Evolutionary conservation across 2,113 vertebrate species (phyloP), one percentile per base, ranked within the genome.

Genomic region (Python bivittatus): DNA sequence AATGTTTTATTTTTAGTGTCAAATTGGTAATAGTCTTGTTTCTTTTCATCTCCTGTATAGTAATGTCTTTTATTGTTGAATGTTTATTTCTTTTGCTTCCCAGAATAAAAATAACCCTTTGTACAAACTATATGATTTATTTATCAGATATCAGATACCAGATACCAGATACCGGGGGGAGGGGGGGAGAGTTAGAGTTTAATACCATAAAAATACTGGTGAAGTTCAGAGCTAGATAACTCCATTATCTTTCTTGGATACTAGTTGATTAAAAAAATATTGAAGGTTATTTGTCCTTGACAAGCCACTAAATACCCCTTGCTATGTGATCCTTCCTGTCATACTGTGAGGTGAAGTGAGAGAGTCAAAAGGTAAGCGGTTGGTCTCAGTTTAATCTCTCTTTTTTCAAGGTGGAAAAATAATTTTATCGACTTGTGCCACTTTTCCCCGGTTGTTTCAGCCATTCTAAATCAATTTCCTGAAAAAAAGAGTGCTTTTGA

Each of bases 21-120:
- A 86, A 91, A 91, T 54, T 91, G 25, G 86, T 68, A 53, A 86
- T 54, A 91, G 60, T 60, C 84, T 61, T 52, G 7, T 68, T 91
- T 86, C 29, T 64, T 64, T 91, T 86, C 84, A 64, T 86, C 42
- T 53, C 60, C 58, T 42, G 6, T 54, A n/a, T 38, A 86, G 84
- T 58, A 86, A 64, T 23, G 20, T 27, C 29, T 52, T 86, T 58
- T 25, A 86, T 64, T 86, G 22, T 64, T 64, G 58, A 9, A 91
- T 91, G 58, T 86, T 86, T 53, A 68, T 91, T 91, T 23, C 53
- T 53, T 68, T 86, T 86, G 58, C 52, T 56, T 53, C 86, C n/a
- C 23, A 23, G 58, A 23, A 61, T 86, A 86, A 91, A 58, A 86
- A 42, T 17, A 15, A 6, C 12, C 2, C 84, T 91, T 86, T 68